Evolutionary conservation across 2,797 vertebrate species (phyloP), one percentile per base, ranked within the genome.

Genomic region (Halcyon badia): DNA sequence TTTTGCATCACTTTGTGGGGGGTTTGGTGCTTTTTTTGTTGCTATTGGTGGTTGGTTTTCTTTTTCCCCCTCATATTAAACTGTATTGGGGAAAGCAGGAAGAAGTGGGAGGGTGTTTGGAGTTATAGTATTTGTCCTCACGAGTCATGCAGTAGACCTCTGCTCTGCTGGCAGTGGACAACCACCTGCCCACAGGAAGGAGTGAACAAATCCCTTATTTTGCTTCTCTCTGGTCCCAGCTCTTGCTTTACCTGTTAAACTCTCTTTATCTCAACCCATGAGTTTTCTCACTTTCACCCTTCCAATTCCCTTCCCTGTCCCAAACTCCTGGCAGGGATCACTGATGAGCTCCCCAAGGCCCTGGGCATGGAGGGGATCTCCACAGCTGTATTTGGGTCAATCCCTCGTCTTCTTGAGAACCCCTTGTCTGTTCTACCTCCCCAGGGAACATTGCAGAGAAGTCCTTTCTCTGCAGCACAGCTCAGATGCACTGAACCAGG

Each of bases 221-320:
- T 18, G 5, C 42, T 90, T 37, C 35, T 21, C 35, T 49, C 5
- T 24, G 31, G 0, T 0, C 1, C 1, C 30, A 46, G 46, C 18
- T 70, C 66, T 14, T 61, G 15, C 35, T 61, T 61, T 26, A 18
- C 83, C 66, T 42, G 2, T n/a, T 66, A 12, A 61, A 25, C 17
- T 17, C 7, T 15, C 65, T 64, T 68, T 24, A n/a, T n/a, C 10
- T 56, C 61, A 48, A 7, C 6, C 25, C 62, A n/a, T 0, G 0
- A 7, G 14, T 62, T 44, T 61, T 24, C 48, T 52, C 57, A 49
- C 25, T 26, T 51, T 26, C 26, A 30, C 25, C 18, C n/a, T 73
- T 65, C 65, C n/a, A 21, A 3, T 25, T 84, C 44, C 73, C 44
- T 22, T 62, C 30, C n/a, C 31, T 6, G 3, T 37, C 41, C 33